Conservation (phyloP, 2,888 invertebrate species). For the Ceratothoa steindachneri region DNA sequence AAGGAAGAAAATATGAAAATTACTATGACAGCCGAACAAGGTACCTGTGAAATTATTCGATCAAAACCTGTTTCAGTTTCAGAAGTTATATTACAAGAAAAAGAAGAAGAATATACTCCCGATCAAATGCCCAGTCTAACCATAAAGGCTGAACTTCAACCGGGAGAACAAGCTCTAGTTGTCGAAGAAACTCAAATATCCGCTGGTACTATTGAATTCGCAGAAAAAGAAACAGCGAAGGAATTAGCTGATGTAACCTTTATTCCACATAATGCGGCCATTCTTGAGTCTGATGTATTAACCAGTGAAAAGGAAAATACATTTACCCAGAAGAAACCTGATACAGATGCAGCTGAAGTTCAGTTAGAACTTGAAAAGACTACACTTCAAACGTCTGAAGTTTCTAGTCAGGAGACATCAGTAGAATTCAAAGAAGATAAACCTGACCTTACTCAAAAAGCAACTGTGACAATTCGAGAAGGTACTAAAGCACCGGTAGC, state of each 20-base stretch:
- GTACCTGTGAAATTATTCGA: slow-evolving; percentile 26
- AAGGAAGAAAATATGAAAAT: slow-evolving; percentile 22
- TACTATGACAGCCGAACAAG: slow-evolving; percentile 18
- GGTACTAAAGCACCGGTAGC: neutral
- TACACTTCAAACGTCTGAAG: neutral
- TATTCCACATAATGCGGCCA: neutral
- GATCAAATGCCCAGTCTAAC: slow-evolving; percentile 19
- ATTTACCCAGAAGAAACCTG: slow-evolving; percentile 19
- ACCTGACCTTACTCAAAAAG: neutral
- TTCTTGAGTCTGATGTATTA: neutral
- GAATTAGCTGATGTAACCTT: neutral
- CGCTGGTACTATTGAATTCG: slow-evolving; percentile 7
- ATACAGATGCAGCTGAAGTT: neutral
- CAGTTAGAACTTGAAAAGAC: neutral
- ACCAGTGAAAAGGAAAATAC: slow-evolving; percentile 32
- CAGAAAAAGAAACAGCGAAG: neutral
- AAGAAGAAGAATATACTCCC: slow-evolving; percentile 48
- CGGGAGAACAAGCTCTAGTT: slow-evolving; percentile 27
- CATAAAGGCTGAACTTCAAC: slow-evolving; percentile 16
- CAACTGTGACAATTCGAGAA: neutral
- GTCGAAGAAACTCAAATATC: slow-evolving; percentile 25
- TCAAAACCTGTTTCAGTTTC: slow-evolving; percentile 32
- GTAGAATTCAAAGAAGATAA: neutral
- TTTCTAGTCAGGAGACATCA: slow-evolving; percentile 6
- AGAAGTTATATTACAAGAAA: slow-evolving; percentile 30